Percentiles rank a stretch among this genome's conserved stretches.
These are phyloP conservation scores for Caenorhabditis doughertyi DNA, from an alignment of 2,888 invertebrate species.

Conservation along the genomic window DNA sequence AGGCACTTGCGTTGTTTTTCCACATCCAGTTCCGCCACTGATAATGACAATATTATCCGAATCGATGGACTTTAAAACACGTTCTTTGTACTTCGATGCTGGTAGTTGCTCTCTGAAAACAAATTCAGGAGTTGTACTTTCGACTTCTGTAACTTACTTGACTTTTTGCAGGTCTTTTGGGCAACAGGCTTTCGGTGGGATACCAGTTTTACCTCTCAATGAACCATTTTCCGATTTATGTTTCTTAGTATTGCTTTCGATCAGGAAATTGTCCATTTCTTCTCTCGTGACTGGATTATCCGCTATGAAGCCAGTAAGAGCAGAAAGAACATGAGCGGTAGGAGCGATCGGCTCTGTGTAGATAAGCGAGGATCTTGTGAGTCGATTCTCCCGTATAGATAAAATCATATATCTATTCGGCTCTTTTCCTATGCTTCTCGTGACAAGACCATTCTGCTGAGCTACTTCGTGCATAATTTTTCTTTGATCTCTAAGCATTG, in stretches of 20 bases:
- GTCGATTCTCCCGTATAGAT: background rate
- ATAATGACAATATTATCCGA: slow-evolving; percentile 69
- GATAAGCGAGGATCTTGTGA: background rate
- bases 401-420: slow-evolving; percentile 62
- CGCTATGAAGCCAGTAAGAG: background rate
- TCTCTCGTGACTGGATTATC: slow-evolving; percentile 16
- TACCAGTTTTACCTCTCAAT: background rate
- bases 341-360: slow-evolving; percentile 32
- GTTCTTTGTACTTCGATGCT: slow-evolving; percentile 56
- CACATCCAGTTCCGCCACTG: slow-evolving; percentile 80
- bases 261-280: slow-evolving; percentile 37
- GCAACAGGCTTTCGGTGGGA: slow-evolving; percentile 10
- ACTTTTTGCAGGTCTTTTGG: background rate
- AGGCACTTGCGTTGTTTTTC: slow-evolving; percentile 86
- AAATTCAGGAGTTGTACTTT: background rate
- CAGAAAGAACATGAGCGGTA: background rate
- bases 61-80: slow-evolving; percentile 69
- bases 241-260: background rate
- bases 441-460: slow-evolving; percentile 54
- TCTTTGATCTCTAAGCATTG: slow-evolving; percentile 66
- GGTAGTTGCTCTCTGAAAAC: slow-evolving; percentile 73
- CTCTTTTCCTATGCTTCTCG: slow-evolving; percentile 66
- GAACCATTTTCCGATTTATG: background rate
- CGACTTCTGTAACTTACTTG: slow-evolving; percentile 7
- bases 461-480: slow-evolving; percentile 73